phyloP scores from a whole-genome alignment of 2,888 invertebrate species.

The Drosophila suboccidentalis region DNA sequence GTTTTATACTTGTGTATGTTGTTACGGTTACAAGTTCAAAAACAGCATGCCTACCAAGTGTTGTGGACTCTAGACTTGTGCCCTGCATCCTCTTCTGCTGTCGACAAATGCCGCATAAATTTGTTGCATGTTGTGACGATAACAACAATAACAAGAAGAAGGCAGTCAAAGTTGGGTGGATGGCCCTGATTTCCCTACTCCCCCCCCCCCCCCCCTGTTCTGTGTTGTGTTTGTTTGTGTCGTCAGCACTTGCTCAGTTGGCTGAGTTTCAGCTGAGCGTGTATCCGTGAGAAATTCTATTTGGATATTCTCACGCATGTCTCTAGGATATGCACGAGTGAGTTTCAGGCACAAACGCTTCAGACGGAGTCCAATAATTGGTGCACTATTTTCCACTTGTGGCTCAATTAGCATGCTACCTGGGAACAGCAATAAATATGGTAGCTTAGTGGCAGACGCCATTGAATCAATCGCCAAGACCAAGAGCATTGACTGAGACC shows the following conservation, averaged over 20 bases:
- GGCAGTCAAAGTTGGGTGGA: constrained; percentile 35
- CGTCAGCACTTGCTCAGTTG: constrained; percentile 8
- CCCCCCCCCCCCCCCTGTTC: too few species aligned
- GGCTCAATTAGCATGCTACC: constrained; percentile 67
- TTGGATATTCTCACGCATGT: constrained; percentile 84
- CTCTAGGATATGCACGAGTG: constrained; percentile 83
- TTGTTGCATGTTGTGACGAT: constrained; percentile 59
- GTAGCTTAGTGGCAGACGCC: constrained; percentile 6
- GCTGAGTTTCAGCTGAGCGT: constrained; percentile 18
- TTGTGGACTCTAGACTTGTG: constrained; percentile 12
- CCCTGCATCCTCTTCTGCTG: constrained; percentile 12
- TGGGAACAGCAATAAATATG: constrained; percentile 43
- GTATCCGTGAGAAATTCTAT: constrained; percentile 74
- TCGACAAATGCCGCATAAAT: constrained; percentile 60
- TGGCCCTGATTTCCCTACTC: constrained; percentile 17
- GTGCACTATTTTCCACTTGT: constrained; percentile 73
- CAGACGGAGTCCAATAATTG: constrained; percentile 59
- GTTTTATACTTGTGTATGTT: constrained; percentile 47
- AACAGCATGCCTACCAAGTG: constrained; percentile 50
- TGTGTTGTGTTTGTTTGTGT: constrained; percentile 8
- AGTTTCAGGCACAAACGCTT: constrained; percentile 48
- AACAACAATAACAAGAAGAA: constrained; percentile 27
- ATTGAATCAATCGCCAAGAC: constrained; percentile 18
- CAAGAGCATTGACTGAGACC: constrained; percentile 5
- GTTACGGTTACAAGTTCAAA: constrained; percentile 60